Percentiles rank a stretch among this genome's conserved stretches.
Evolutionary conservation across 2,888 invertebrate species (phyloP).

Genomic region (Ophioninae sp.): DNA sequence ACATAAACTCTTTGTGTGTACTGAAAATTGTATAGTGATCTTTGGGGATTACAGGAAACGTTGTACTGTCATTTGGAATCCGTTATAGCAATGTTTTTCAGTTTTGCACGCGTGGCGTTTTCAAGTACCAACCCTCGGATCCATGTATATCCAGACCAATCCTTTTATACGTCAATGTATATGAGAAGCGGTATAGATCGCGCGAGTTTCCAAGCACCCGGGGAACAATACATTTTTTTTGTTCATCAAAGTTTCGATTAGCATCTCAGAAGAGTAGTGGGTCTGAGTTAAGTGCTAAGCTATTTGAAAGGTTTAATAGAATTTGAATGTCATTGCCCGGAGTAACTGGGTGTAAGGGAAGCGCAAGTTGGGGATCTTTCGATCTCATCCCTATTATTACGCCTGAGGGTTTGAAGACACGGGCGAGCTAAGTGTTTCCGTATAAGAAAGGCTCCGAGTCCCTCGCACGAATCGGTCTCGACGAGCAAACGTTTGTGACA

Average conservation of each 20-base stretch:
- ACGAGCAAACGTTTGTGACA: constrained; percentile 24
- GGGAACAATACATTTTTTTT: constrained; percentile 1
- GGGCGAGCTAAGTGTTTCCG: constrained; percentile 42
- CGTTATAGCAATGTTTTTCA: not conserved
- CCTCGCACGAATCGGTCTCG: constrained; percentile 7
- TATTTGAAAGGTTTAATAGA: constrained; percentile 71
- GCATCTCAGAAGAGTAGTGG: constrained; percentile 21
- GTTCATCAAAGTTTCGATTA: constrained; percentile 39
- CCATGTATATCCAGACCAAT: not conserved
- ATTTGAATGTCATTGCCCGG: constrained; percentile 78
- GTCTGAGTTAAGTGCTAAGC: constrained; percentile 22
- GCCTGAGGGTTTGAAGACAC: constrained; percentile 62
- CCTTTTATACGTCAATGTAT: not conserved
- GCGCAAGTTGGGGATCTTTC: constrained; percentile 61
- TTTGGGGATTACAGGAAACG: not conserved
- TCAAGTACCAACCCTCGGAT: not conserved
- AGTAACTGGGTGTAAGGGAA: constrained; percentile 77
- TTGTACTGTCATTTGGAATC: not conserved
- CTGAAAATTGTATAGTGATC: not conserved
- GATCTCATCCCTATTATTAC: constrained; percentile 75
- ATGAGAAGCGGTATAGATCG: not conserved
- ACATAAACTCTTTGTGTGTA: not conserved
- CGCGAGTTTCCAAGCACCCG: not conserved
- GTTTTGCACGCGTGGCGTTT: not conserved
- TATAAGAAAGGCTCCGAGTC: constrained; percentile 25